Evolutionary conservation across 37 sponge, comb jelly and placozoan species (phyloP).

Genomic region (Chondrosia reniformis): DNA sequence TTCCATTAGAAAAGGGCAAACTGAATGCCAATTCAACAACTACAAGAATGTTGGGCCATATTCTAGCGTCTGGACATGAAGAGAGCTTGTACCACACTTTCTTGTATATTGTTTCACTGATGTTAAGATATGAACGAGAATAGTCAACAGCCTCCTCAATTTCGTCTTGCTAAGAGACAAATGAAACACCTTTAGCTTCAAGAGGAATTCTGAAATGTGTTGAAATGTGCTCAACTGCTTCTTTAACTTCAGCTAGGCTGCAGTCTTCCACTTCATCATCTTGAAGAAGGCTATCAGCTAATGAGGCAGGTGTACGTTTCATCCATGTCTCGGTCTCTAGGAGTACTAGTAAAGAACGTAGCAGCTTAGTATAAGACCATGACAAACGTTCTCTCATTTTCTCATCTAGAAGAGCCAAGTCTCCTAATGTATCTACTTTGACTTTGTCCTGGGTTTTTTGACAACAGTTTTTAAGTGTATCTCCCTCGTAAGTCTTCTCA

Average conservation of each 20-base stretch:
- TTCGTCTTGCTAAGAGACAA: slow-evolving; percentile 4
- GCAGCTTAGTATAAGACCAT: slow-evolving; percentile 41
- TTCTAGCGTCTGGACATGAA: not conserved
- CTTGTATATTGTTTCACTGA: not conserved
- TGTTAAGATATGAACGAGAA: slow-evolving; percentile 30
- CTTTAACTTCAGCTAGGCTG: slow-evolving; percentile 23
- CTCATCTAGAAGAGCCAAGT: slow-evolving; percentile 30
- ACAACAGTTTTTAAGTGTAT: slow-evolving; percentile 17
- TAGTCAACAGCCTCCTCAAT: slow-evolving; percentile 21
- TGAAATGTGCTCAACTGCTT: slow-evolving; percentile 31
- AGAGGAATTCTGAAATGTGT: slow-evolving; percentile 29
- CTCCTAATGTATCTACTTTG: slow-evolving; percentile 10
- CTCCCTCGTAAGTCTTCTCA: slow-evolving; percentile 35
- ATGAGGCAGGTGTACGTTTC: not conserved
- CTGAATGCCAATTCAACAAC: slow-evolving; percentile 36
- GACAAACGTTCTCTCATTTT: slow-evolving; percentile 26
- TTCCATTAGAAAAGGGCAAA: slow-evolving; percentile 45
- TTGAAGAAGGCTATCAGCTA: not conserved
- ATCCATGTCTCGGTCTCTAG: slow-evolving; percentile 38
- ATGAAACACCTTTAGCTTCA: slow-evolving; percentile 24
- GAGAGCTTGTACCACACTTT: slow-evolving; percentile 14
- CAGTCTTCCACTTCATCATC: not conserved
- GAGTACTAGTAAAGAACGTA: slow-evolving; percentile 40
- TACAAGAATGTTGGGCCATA: not conserved
- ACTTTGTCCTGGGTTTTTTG: not conserved